These are phyloP conservation scores for Melangyna quadrimaculata DNA, from an alignment of 2,888 invertebrate genomes.

Conservation along the genomic window DNA sequence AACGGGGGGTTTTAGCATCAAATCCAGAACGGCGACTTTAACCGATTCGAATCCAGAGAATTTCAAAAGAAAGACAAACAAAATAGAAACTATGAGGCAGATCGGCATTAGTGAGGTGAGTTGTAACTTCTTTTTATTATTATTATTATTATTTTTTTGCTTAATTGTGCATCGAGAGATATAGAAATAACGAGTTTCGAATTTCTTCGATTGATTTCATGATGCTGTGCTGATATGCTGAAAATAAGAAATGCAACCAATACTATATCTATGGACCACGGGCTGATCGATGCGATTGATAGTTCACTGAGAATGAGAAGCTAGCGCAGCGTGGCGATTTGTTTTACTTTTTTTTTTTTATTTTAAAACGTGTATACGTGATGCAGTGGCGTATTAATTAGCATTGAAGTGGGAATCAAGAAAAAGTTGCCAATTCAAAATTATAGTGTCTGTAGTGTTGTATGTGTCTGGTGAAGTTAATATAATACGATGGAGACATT, in stretches of 20 bases:
- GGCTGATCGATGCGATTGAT: conserved; percentile 11
- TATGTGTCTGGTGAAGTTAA: not conserved
- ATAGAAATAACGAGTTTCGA: conserved; percentile 53
- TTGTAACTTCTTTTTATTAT: not conserved
- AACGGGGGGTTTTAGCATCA: not conserved
- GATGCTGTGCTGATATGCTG: not conserved
- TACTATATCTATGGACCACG: conserved; percentile 9
- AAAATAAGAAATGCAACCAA: conserved; percentile 27
- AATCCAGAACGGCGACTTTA: conserved; percentile 8
- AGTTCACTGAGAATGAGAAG: not conserved
- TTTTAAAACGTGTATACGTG: not conserved
- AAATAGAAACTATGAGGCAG: conserved; percentile 67
- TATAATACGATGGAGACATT: not conserved
- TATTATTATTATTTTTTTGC: conserved; percentile 15
- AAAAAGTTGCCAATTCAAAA: conserved; percentile 7
- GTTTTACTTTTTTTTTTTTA: not conserved
- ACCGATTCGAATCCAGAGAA: conserved; percentile 20
- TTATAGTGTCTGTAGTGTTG: no score
- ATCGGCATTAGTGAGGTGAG: conserved; percentile 69
- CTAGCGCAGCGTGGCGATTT: not conserved
- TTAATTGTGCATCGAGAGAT: conserved; percentile 45
- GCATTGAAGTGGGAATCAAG: conserved; percentile 22
- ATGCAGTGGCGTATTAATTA: conserved; percentile 1
- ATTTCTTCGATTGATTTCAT: conserved; percentile 48
- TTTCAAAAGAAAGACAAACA: conserved; percentile 35